Conservation (phyloP, 2,113 vertebrate genomes). For the Muntiacus reevesi region DNA sequence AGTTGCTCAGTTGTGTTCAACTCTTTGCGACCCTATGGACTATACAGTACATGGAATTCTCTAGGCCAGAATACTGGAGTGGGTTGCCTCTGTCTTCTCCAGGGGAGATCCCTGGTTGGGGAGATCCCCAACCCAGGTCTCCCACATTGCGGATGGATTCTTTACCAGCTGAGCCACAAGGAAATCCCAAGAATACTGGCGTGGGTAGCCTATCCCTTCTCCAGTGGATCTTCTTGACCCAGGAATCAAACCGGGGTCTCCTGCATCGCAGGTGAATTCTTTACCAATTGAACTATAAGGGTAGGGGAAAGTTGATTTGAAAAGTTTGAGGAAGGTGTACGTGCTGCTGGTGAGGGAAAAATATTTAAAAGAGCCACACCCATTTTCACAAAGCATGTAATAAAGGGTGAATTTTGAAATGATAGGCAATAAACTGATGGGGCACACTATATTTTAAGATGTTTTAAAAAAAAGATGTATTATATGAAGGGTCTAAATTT, state of each 20-base stretch:
- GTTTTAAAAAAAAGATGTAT: background rate
- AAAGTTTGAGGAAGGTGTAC: background rate
- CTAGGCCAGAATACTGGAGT: background rate
- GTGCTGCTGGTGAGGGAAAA: background rate
- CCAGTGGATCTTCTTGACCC: background rate
- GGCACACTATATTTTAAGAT: background rate
- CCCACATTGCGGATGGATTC: background rate
- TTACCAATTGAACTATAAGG: background rate
- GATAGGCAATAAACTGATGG: background rate
- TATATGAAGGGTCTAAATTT: background rate
- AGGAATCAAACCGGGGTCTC: background rate
- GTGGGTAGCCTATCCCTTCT: background rate
- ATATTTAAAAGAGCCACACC: background rate
- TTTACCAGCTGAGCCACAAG: background rate
- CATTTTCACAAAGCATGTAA: background rate
- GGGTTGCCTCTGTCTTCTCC: background rate
- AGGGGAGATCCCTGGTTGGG: background rate
- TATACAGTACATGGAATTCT: background rate
- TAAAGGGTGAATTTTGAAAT: background rate
- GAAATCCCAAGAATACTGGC: background rate
- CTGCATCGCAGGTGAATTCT: background rate
- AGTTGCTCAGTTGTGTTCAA: background rate
- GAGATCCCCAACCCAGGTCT: background rate
- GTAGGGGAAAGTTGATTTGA: background rate
- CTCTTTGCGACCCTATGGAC: background rate